Evolutionary conservation across 2,113 vertebrate genomes (phyloP).

Genomic region (Rhagologus leucostigma): DNA sequence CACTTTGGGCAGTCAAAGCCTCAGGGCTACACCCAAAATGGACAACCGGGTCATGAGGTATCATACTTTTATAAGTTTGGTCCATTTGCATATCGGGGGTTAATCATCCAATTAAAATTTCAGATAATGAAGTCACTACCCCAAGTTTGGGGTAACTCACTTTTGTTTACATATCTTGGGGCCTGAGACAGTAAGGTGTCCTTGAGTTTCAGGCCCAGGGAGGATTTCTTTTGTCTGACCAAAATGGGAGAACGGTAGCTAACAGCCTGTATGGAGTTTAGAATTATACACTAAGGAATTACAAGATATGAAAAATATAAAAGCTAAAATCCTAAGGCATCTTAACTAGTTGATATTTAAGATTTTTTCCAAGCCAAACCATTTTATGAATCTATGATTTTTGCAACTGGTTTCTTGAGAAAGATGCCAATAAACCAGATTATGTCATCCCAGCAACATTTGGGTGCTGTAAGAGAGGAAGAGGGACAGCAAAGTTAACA

Average conservation of each 20-base stretch:
- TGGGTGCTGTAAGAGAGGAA: neutral
- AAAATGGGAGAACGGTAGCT: neutral
- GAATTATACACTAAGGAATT: neutral
- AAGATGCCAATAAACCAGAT: neutral
- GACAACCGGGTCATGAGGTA: rapidly evolving
- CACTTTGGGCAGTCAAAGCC: neutral
- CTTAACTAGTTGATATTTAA: neutral
- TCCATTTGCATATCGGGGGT: neutral
- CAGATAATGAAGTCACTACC: neutral
- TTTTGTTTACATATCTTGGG: neutral
- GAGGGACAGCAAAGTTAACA: neutral
- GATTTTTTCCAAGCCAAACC: neutral
- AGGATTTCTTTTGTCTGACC: neutral
- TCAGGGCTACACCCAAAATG: neutral
- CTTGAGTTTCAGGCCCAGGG: neutral
- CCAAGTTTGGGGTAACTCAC: neutral
- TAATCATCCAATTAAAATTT: neutral
- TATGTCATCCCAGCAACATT: neutral
- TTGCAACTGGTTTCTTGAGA: neutral
- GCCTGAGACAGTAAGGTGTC: neutral
- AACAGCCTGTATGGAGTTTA: neutral
- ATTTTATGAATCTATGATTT: neutral
- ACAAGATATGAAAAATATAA: neutral
- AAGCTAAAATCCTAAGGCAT: neutral
- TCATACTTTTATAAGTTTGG: neutral